Evolutionary conservation across 2,797 vertebrate species (phyloP), one percentile per base, ranked within the genome.

Genomic region (Scleropages formosus): DNA sequence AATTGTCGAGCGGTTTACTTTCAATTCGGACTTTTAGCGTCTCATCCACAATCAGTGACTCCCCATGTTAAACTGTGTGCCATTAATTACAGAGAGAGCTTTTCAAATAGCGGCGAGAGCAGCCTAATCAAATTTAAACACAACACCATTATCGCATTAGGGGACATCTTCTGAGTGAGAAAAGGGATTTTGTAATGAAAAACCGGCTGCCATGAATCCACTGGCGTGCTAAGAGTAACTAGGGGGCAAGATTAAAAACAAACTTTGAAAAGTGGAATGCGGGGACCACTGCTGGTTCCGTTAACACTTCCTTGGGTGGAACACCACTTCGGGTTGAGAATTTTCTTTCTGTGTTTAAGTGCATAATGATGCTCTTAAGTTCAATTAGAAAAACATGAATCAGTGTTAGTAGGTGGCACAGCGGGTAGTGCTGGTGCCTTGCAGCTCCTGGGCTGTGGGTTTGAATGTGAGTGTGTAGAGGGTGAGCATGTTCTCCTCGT

Each of bases 101-200:
- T 79, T 76, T 68, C 70, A 75, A 71, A 71, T 53, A 76, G 51
- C 49, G n/a, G 11, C 20, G 39, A 66, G 44, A 62, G 60, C 47
- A 51, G 62, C 15, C 58, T 67, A 79, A 75, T 72, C 53, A 79
- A 68, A 79, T 72, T 73, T 51, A 47, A 75, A 73, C 69, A 75
- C 58, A 68, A 24, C 16, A 56, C 65, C 49, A 74, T 75, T 56
- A 79, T 49, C 63, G n/a, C 58, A 70, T 70, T 49, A 44, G 68
- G 26, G 61, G 62, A 18, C 53, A 39, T 61, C 27, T 75, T 75
- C 31, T 46, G n/a, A 61, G 49, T 39, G 20, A 68, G 44, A 49
- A 22, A 47, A 15, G 24, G 24, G 73, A 62, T 68, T 75, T 51
- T 75, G 60, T 22, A 39, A 65, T 20, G 62, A 26, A 60, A 65